Percentiles rank a stretch among this genome's conserved stretches.
Evolutionary conservation across 2,888 invertebrate species (phyloP).

Genomic region (Julus scandinavius): DNA sequence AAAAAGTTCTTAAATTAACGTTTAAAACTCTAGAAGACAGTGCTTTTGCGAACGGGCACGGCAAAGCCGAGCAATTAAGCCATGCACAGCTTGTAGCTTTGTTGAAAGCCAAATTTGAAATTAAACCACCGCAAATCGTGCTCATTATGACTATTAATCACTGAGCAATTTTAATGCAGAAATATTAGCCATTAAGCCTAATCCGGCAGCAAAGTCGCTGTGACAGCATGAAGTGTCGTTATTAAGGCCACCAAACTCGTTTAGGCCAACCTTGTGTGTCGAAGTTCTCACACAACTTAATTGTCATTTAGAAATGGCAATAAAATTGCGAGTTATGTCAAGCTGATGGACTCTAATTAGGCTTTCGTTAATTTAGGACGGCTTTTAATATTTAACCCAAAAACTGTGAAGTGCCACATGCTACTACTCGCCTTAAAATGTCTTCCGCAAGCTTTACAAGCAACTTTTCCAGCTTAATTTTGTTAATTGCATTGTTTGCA

Average conservation of each 20-base stretch:
- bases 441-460: not conserved
- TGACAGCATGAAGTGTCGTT: conserved; percentile 22
- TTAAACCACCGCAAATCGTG: conserved; percentile 33
- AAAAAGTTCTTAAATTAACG: conserved; percentile 17
- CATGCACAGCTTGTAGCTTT: conserved; percentile 20
- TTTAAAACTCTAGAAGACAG: not conserved
- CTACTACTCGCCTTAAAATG: not conserved
- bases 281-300: not conserved
- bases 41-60: not conserved
- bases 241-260: conserved; percentile 4
- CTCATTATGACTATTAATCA: conserved; percentile 34
- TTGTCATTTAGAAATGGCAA: conserved; percentile 15
- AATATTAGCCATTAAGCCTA: conserved; percentile 31
- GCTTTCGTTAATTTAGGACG: conserved; percentile 34
- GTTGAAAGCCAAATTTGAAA: conserved; percentile 40
- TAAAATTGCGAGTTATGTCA: conserved; percentile 20
- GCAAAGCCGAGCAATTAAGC: not conserved
- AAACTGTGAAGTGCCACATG: not conserved
- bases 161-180: conserved; percentile 20
- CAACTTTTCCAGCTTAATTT: not conserved
- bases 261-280: conserved; percentile 30
- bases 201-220: not conserved
- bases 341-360: conserved; percentile 40
- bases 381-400: conserved; percentile 43
- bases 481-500: conserved; percentile 26